Evolutionary conservation across 2,888 invertebrate species (phyloP).

Genomic region (Ormyrus pomaceus): DNA sequence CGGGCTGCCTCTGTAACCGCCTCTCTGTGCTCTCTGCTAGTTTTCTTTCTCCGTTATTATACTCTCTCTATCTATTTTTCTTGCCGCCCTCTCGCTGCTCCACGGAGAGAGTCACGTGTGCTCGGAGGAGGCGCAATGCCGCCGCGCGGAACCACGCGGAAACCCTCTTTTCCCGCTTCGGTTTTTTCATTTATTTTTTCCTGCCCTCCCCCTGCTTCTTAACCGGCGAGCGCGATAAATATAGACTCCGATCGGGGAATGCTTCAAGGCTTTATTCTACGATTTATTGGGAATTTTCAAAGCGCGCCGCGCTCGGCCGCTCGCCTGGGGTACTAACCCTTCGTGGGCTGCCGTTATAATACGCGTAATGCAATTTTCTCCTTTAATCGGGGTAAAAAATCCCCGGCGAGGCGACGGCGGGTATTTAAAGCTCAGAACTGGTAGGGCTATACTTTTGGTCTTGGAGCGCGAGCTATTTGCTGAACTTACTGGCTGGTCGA

Average conservation of each 20-base stretch:
- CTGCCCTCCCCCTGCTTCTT: background rate
- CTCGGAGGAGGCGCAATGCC: no score
- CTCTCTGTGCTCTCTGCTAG: background rate
- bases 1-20: constrained; percentile 4
- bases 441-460: no score
- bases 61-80: constrained; percentile 7
- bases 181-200: constrained; percentile 1
- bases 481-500: constrained; percentile 33
- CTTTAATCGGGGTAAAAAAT: no score
- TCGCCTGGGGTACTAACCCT: constrained; percentile 34
- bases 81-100: background rate
- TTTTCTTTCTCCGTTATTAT: constrained; percentile 29
- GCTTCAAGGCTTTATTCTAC: constrained; percentile 42
- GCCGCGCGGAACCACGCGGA: no score
- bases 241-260: constrained; percentile 16
- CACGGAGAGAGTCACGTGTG: no score
- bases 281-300: constrained; percentile 52
- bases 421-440: background rate
- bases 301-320: constrained; percentile 32
- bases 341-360: background rate
- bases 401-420: no score
- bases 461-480: background rate
- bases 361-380: background rate
- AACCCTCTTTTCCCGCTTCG: background rate
- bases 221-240: constrained; percentile 1